phyloP scores from a whole-genome alignment of 2,113 vertebrate genomes.

The Anhinga rufa region DNA sequence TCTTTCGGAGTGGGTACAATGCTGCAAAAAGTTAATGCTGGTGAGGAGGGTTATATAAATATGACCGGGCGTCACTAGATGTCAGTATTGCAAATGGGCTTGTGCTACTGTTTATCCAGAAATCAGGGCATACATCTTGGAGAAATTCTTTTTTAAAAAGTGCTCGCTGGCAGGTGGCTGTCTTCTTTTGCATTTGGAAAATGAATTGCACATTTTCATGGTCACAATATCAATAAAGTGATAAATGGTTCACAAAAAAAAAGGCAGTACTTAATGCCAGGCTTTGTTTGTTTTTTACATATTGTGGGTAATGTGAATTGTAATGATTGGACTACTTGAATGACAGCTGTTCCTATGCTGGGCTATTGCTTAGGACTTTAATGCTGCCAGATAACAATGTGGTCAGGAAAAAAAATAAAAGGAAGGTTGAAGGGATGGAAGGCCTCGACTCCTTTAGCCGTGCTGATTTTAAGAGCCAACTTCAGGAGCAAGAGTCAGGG shows the following conservation, averaged over 20 bases:
- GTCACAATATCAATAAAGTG: not conserved
- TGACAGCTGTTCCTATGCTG: not conserved
- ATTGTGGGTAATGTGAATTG: not conserved
- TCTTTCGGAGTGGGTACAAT: not conserved
- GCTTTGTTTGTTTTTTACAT: not conserved
- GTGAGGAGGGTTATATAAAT: not conserved
- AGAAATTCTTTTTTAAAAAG: not conserved
- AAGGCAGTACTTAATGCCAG: not conserved
- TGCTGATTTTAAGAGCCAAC: too few species aligned
- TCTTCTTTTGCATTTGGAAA: not conserved
- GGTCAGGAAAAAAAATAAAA: not conserved
- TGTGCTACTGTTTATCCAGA: not conserved
- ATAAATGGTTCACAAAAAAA: not conserved
- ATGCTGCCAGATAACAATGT: not conserved
- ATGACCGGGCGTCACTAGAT: not conserved
- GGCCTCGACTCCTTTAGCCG: too few species aligned
- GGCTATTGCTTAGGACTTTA: not conserved
- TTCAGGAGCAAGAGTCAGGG: too few species aligned
- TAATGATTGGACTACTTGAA: not conserved
- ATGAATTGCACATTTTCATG: not conserved
- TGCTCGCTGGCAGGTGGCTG: not conserved
- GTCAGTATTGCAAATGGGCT: constrained; percentile 10
- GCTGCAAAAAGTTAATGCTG: not conserved
- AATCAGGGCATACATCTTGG: not conserved
- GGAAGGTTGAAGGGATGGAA: too few species aligned